phyloP scores from a whole-genome alignment of 2,113 vertebrate species.

The Rhinichthys klamathensis region DNA sequence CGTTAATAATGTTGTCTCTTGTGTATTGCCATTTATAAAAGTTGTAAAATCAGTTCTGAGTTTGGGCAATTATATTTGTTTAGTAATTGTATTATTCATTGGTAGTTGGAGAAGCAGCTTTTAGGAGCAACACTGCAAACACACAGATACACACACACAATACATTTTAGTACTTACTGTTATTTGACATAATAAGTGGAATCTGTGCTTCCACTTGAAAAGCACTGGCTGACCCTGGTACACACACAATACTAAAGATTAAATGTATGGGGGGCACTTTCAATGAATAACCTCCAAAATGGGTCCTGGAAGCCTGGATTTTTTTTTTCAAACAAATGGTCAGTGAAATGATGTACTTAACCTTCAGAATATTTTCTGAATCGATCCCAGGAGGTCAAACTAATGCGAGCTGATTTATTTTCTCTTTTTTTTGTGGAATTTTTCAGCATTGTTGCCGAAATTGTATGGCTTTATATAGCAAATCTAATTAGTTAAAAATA shows the following conservation, averaged over 20 bases:
- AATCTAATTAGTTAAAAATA: too few species aligned
- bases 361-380: background rate
- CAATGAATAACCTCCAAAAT: background rate
- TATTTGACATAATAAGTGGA: background rate
- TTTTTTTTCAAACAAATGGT: background rate
- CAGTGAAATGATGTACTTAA: background rate
- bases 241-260: background rate
- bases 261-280: background rate
- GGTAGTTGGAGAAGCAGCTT: background rate
- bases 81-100: background rate
- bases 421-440: too few species aligned
- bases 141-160: background rate
- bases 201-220: background rate
- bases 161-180: background rate
- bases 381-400: background rate
- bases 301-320: background rate
- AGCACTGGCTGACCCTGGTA: background rate
- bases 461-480: too few species aligned
- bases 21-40: background rate
- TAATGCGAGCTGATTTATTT: background rate
- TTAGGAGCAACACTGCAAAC: background rate
- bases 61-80: background rate
- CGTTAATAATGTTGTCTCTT: background rate
- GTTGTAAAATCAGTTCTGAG: background rate
- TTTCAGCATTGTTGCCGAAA: too few species aligned